phyloP scores from a whole-genome alignment of 1,140 invertebrate species.

The Mercenaria mercenaria region DNA sequence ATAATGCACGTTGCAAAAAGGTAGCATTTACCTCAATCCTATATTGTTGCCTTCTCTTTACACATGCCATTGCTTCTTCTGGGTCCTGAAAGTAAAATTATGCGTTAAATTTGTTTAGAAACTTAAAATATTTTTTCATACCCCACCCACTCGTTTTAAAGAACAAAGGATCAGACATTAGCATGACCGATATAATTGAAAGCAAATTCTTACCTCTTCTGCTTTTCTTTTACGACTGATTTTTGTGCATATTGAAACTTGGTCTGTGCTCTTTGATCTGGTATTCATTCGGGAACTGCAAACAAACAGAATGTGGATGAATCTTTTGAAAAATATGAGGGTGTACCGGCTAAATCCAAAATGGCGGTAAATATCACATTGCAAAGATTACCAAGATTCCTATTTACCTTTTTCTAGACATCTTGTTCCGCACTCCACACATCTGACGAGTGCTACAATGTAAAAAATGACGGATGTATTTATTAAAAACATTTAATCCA shows the following conservation, averaged over 20 bases:
- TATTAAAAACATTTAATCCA: not conserved
- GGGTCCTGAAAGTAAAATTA: slow-evolving; percentile 72
- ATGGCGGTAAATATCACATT: slow-evolving; percentile 68
- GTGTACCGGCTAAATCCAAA: slow-evolving; percentile 61
- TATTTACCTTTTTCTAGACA: slow-evolving; percentile 80
- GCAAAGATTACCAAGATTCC: not conserved
- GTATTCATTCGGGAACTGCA: slow-evolving; percentile 75
- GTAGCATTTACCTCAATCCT: slow-evolving; percentile 77
- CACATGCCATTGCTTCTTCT: slow-evolving; percentile 71
- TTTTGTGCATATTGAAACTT: slow-evolving; percentile 60
- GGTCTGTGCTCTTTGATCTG: slow-evolving; percentile 69
- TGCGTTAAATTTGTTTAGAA: not conserved
- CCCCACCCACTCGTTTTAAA: slow-evolving; percentile 52
- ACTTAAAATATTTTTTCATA: not conserved
- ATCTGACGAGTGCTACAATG: slow-evolving; percentile 29
- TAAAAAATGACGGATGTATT: slow-evolving; percentile 5
- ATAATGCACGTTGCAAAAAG: not conserved
- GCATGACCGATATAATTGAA: slow-evolving; percentile 4
- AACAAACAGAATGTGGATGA: slow-evolving; percentile 13
- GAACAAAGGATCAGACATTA: slow-evolving; percentile 59
- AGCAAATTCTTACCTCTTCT: slow-evolving; percentile 74
- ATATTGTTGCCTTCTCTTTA: slow-evolving; percentile 75
- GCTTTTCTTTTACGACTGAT: slow-evolving; percentile 77
- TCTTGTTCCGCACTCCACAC: slow-evolving; percentile 58
- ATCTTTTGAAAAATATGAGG: too few relatives aligned